Base-by-base conservation (phyloP, 2,888 invertebrate genomes). In the Sinopyrophorus schimmeli region DNA sequence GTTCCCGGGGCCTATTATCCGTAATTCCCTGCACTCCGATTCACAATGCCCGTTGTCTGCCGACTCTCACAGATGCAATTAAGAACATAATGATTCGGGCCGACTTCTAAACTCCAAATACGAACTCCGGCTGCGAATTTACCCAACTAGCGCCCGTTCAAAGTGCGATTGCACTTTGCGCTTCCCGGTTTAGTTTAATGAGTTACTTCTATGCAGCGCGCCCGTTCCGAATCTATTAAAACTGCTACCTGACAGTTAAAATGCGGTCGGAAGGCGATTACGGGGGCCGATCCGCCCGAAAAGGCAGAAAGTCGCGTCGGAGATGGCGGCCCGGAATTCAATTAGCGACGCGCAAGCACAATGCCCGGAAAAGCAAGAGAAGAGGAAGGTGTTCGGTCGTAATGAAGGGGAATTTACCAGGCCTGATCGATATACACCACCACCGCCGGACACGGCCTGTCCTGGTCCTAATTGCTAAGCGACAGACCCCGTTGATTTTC, bases 1-100 rank as follows among this genome's bases (percentile, higher is more conserved):
- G n/a, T n/a, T 55, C 54, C n/a, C n/a, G n/a, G 57, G 60, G 61
- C 60, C 62, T 61, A 65, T 65, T 64, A 66, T 63, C 62, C 54
- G 53, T 63, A 65, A 66, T 64, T 64, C 64, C 63, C 62, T 61
- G 60, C 63, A 63, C 63, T 66, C 61, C 55, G 62, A 64, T 62
- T 65, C 63, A 66, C 65, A 65, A 65, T 64, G 63, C 58, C 62
- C 57, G 62, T 61, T 66, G 64, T 66, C 62, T 66, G 58, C 57
- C 54, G 54, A 16, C 24, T 24, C 60, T 62, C 60, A 55, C 56
- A 62, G 63, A 63, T 61, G 65, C 63, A 66, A 66, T 66, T 66
- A 66, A 66, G 64, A 59, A 60, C 53, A 60, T 63, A 64, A 64
- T 64, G 61, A 64, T 62, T 60, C 54, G 61, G 56, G 54, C 59